Evolutionary conservation across 2,888 invertebrate genomes (phyloP).

Genomic region (Coremacera marginata): DNA sequence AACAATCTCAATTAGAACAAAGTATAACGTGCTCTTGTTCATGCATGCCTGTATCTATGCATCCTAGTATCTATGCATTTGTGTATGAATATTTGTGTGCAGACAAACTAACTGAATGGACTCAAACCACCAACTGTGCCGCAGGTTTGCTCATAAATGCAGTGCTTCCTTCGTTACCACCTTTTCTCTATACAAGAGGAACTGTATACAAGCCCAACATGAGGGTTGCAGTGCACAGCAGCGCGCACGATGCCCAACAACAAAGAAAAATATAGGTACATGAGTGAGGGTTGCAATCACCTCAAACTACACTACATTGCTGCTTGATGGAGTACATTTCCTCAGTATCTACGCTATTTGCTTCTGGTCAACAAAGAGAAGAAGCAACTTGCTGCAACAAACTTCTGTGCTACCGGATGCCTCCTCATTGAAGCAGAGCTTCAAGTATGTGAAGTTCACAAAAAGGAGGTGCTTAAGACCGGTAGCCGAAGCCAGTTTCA

Average conservation of each 20-base stretch:
- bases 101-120: not conserved
- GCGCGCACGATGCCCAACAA: not conserved
- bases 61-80: not conserved
- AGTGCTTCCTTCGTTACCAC: not conserved
- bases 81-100: not conserved
- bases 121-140: not conserved
- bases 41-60: conserved; percentile 3
- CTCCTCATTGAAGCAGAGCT: conserved; percentile 33
- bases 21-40: conserved; percentile 22
- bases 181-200: not conserved
- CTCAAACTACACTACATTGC: not conserved
- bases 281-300: not conserved
- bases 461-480: conserved; percentile 68
- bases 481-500: conserved; percentile 63
- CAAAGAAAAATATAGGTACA: not conserved
- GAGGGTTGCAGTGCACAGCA: not conserved
- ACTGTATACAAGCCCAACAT: not conserved
- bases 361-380: conserved; percentile 19
- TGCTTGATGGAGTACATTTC: not conserved
- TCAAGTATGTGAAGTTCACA: not conserved
- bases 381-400: not conserved
- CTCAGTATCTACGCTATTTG: not conserved
- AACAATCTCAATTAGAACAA: conserved; percentile 19
- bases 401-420: conserved; percentile 25
- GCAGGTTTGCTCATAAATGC: conserved; percentile 1